These are phyloP conservation scores for Damaliscus lunatus DNA, from an alignment of 2,113 vertebrate species.

Conservation along the genomic window DNA sequence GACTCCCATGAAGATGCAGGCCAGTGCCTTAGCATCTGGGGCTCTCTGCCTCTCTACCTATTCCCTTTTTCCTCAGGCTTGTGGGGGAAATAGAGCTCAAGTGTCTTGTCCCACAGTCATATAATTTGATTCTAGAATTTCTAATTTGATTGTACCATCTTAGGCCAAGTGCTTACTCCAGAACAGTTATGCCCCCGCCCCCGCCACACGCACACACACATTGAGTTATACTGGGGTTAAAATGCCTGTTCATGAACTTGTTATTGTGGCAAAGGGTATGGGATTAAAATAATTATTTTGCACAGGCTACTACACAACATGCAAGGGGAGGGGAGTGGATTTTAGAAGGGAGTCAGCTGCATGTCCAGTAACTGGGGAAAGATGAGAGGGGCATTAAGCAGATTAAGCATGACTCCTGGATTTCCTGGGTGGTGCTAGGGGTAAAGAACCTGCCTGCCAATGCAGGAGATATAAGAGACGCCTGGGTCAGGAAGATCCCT, in stretches of 20 bases:
- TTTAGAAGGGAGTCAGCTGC: neutral
- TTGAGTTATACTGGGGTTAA: neutral
- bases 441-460: neutral
- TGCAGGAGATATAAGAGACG: neutral
- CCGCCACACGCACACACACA: neutral
- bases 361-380: neutral
- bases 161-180: neutral
- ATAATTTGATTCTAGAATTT: neutral
- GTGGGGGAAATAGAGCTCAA: neutral
- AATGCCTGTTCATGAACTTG: neutral
- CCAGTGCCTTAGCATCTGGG: neutral
- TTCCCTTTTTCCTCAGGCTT: neutral
- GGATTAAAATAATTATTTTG: neutral
- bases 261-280: neutral
- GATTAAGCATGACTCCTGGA: neutral
- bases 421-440: neutral
- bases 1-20: neutral
- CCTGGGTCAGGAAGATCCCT: neutral
- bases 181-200: fast-evolving
- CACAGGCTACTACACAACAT: neutral
- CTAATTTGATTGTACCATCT: neutral
- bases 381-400: neutral
- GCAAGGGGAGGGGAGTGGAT: neutral
- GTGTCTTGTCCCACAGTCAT: neutral
- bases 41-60: neutral